Base-by-base conservation (phyloP, 2,797 vertebrate genomes). In the Microhierax caerulescens region DNA sequence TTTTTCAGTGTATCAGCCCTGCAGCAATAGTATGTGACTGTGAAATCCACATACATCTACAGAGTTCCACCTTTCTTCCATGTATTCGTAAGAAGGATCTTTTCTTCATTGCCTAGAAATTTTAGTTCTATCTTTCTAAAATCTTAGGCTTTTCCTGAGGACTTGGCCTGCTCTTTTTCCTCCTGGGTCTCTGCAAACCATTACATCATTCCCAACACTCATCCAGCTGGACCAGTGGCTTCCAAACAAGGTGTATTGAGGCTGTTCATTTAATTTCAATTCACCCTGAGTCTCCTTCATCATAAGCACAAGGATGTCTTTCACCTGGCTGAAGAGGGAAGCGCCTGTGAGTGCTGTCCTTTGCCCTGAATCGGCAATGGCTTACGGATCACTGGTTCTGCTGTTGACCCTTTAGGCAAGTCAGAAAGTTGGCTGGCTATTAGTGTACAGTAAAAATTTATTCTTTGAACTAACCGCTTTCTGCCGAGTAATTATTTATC, bases 401-500 rank as follows among this genome's bases (percentile, higher is more conserved):
- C 23, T 87, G 63, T 45, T 76, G 83, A 77, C 54, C 64, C 61
- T 96, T 78, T 36, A 83, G 77, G 82, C 89, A 95, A 93, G 56
- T 64, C 85, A 93, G 63, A 95, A 92, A 80, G 25, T 67, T 90
- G 90, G 54, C 74, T 84, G 59, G 59, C 24, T 87, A 41, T n/a
- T 88, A 48, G 11, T 48, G 5, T 16, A 65, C 4, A 45, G 63
- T 37, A 60, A 91, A 91, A 94, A 41, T 5, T 7, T 34, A 73
- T 70, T 95, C 88, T 96, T 93, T 96, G 80, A 91, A 85, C 67
- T 57, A 91, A 80, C 54, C 43, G 60, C 59, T 89, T 94, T 90
- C 84, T 91, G 63, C 72, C 85, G 85, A 95, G 80, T 39, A 82
- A 94, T 95, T 90, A 34, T 81, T 90, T 93, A 88, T 69, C 63